Evolutionary conservation across 1,140 invertebrate genomes (phyloP).

Genomic region (Chironomus tepperi): DNA sequence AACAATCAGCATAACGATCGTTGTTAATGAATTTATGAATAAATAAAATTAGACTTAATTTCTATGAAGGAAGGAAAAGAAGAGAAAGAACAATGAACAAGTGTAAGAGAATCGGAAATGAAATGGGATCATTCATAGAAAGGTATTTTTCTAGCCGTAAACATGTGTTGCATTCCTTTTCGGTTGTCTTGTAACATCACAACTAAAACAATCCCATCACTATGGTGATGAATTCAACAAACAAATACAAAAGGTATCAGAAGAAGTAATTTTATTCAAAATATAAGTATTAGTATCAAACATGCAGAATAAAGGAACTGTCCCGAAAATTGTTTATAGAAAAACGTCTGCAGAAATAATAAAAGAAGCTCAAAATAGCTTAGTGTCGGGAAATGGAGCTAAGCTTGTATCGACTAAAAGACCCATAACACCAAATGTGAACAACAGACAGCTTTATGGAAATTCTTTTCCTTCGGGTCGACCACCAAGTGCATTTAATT

Average conservation of each 20-base stretch:
- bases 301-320: background rate
- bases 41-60: background rate
- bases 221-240: background rate
- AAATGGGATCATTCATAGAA: background rate
- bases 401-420: constrained; percentile 58
- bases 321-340: background rate
- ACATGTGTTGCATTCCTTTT: background rate
- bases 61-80: background rate
- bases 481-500: constrained; percentile 66
- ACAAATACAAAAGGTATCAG: constrained; percentile 7
- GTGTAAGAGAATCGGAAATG: background rate
- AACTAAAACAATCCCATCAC: background rate
- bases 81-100: no score
- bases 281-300: background rate
- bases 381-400: constrained; percentile 31
- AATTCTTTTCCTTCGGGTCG: constrained; percentile 47
- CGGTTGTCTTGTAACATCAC: background rate
- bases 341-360: constrained; percentile 24
- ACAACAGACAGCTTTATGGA: constrained; percentile 61
- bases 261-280: background rate
- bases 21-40: background rate
- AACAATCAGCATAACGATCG: no score
- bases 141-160: background rate
- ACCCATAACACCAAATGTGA: constrained; percentile 70
- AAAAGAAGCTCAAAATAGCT: constrained; percentile 19